These are phyloP conservation scores for Harpalus rufipes DNA, from an alignment of 2,888 invertebrate species.

Conservation along the genomic window DNA sequence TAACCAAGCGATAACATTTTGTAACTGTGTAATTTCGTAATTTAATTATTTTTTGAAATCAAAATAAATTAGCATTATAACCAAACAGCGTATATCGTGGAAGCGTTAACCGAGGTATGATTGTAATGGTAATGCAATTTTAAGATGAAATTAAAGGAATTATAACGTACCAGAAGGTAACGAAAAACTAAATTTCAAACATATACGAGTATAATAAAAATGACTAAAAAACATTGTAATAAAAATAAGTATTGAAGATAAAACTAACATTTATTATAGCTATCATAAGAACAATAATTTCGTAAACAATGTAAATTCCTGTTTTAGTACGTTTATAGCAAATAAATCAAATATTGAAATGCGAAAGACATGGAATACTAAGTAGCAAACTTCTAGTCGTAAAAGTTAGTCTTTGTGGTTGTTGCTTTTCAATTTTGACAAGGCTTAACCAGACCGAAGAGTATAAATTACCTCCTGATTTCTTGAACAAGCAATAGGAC, in stretches of 20 bases:
- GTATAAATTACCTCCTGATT: conserved; percentile 75
- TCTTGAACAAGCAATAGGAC: conserved; percentile 74
- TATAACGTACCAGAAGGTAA: no score
- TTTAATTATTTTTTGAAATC: no score
- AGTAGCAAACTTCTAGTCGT: conserved; percentile 50
- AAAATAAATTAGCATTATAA: no score
- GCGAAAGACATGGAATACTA: conserved; percentile 36
- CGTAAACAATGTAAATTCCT: neutral
- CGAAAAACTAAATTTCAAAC: no score
- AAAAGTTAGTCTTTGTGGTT: conserved; percentile 20
- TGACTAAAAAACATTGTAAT: no score
- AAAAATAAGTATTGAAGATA: neutral
- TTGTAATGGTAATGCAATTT: no score
- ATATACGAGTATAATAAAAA: no score
- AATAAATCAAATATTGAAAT: conserved; percentile 29
- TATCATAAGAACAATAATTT: neutral
- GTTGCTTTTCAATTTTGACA: conserved; percentile 65
- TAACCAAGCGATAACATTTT: no score
- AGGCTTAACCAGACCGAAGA: conserved; percentile 65
- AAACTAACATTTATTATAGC: neutral
- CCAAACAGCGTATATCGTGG: no score
- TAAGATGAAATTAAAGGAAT: no score
- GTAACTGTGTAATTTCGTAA: no score
- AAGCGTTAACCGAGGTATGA: no score
- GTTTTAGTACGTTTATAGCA: conserved; percentile 8